Conservation (phyloP, 2,113 vertebrate species). For the Lepisosteus oculatus region DNA sequence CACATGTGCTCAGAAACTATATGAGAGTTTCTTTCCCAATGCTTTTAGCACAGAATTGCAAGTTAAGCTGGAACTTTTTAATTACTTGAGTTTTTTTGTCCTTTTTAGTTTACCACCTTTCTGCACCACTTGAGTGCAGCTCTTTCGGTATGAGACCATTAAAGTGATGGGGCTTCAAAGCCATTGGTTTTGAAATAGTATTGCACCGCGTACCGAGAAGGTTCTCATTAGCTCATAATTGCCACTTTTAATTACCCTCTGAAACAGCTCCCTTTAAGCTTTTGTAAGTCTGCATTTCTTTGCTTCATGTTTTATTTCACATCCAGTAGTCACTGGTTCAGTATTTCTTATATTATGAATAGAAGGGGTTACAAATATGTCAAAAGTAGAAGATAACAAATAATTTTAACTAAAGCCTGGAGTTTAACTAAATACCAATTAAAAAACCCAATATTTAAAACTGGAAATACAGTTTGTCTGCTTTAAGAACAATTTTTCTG, state of each 20-base stretch:
- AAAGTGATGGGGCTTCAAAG: constrained; percentile 6
- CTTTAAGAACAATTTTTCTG: neutral
- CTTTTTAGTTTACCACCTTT: neutral
- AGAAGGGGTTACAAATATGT: too few relatives aligned
- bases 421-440: constrained; percentile 2
- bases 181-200: too few relatives aligned
- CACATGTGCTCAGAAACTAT: too few relatives aligned
- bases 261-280: too few relatives aligned
- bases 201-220: neutral
- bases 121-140: neutral
- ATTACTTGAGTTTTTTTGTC: neutral
- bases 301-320: too few relatives aligned
- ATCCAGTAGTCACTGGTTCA: too few relatives aligned
- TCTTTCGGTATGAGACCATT: neutral
- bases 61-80: constrained; percentile 3
- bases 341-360: too few relatives aligned
- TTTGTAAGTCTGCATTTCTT: too few relatives aligned
- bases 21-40: neutral
- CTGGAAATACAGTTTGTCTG: neutral
- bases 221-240: neutral
- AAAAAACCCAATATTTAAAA: neutral
- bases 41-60: neutral
- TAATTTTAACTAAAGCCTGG: neutral
- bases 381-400: too few relatives aligned
- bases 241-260: constrained; percentile 1